Conservation (phyloP, 92 coral and sea anemone species). For the Zoanthus sociatus region DNA sequence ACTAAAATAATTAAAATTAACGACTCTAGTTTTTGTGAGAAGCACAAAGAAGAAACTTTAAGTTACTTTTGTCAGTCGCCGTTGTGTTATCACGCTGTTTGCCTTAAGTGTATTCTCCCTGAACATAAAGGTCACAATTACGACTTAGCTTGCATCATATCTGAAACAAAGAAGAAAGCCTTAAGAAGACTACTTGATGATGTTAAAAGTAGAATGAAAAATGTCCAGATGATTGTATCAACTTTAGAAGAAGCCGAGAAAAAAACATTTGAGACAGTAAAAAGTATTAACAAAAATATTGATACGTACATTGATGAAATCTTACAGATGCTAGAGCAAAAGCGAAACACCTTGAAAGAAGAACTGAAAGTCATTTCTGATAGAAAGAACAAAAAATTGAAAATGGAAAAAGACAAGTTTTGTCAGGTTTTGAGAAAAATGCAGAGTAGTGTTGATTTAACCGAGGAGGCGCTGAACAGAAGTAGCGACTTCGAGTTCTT, state of each 20-base stretch:
- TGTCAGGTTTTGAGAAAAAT: conserved; percentile 46
- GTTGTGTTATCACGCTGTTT: conserved; percentile 64
- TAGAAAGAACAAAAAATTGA: conserved; percentile 41
- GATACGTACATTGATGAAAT: conserved; percentile 43
- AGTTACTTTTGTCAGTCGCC: conserved; percentile 46
- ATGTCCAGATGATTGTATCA: conserved; percentile 8
- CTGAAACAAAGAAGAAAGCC: conserved; percentile 46
- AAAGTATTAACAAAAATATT: conserved; percentile 40
- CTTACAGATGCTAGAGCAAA: conserved; percentile 46
- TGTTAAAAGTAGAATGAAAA: conserved; percentile 9
- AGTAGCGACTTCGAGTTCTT: conserved; percentile 60
- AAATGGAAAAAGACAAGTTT: conserved; percentile 38
- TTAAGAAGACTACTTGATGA: conserved; percentile 40
- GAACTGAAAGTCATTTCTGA: conserved; percentile 28
- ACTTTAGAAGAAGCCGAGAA: conserved; percentile 36
- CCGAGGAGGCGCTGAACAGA: conserved; percentile 49
- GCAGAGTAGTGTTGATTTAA: conserved; percentile 60
- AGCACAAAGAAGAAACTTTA: conserved; percentile 46
- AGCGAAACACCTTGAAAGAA: conserved; percentile 33
- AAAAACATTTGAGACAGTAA: conserved; percentile 11
- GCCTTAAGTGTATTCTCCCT: conserved; percentile 73
- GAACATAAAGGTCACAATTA: conserved; percentile 78
- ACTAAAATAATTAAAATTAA: neutral
- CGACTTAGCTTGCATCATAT: conserved; percentile 67
- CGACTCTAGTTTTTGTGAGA: conserved; percentile 24